Conservation (phyloP, 2,797 vertebrate species). For the Numenius phaeopus region DNA sequence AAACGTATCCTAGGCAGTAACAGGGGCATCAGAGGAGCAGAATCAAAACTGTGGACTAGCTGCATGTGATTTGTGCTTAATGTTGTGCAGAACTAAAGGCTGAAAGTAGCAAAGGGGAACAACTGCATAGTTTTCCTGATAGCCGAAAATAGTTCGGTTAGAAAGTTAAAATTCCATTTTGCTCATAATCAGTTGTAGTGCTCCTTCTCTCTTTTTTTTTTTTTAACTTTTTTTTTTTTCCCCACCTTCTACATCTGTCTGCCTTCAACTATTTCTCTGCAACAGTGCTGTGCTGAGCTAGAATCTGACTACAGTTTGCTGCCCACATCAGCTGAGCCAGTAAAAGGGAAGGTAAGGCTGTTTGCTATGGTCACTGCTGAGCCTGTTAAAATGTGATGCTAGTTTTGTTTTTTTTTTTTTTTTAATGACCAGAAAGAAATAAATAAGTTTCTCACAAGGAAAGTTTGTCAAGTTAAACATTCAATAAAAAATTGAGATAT, state of each 20-base stretch:
- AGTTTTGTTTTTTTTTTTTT: neutral
- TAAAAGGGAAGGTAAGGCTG: conserved; percentile 48
- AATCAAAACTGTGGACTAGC: neutral
- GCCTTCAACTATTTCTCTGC: neutral
- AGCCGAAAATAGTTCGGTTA: neutral
- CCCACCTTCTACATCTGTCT: neutral
- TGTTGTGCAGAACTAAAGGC: neutral
- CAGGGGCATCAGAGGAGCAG: neutral
- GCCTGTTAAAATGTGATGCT: neutral
- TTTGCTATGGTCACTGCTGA: neutral
- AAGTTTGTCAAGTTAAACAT: neutral
- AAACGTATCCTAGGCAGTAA: neutral
- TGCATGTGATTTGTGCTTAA: rapidly evolving
- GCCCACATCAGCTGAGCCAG: neutral
- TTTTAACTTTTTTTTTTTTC: neutral
- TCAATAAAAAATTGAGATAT: neutral
- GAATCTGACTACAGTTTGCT: neutral
- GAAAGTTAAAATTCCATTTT: neutral
- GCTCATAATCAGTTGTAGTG: neutral
- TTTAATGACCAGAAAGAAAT: neutral
- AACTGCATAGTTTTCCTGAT: neutral
- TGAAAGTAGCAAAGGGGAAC: neutral
- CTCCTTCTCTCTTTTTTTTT: neutral
- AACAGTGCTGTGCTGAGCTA: conserved; percentile 53
- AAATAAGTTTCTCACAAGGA: neutral